Conservation (phyloP, 2,888 invertebrate genomes). For the Thymelicus sylvestris region DNA sequence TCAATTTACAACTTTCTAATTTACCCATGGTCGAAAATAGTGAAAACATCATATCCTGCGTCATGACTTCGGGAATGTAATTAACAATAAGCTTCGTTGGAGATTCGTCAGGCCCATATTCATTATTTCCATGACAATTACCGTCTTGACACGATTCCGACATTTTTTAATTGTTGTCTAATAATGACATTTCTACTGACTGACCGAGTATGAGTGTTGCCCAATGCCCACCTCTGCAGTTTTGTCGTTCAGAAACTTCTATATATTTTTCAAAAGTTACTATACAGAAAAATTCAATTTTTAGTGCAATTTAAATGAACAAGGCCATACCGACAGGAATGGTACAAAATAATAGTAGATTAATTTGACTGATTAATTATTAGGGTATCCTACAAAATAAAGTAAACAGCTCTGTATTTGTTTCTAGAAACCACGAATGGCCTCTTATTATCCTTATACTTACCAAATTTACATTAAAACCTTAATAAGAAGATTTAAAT, state of each 20-base stretch:
- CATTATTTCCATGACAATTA: slow-evolving; percentile 84
- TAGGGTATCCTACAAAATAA: too few species aligned
- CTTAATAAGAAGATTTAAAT: too few species aligned
- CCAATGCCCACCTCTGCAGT: slow-evolving; percentile 54
- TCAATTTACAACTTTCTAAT: slow-evolving; percentile 85
- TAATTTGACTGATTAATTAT: too few species aligned
- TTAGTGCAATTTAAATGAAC: too few species aligned
- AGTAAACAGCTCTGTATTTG: too few species aligned
- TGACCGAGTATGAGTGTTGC: slow-evolving; percentile 58
- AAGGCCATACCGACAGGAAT: too few species aligned
- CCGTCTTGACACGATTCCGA: slow-evolving; percentile 86
- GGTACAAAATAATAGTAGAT: too few species aligned
- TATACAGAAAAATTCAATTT: too few species aligned
- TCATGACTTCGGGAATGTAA: slow-evolving; percentile 85
- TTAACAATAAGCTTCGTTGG: slow-evolving; percentile 85
- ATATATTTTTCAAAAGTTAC: neutral
- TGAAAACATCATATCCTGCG: slow-evolving; percentile 85
- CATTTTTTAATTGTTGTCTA: slow-evolving; percentile 86
- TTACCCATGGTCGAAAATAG: slow-evolving; percentile 84
- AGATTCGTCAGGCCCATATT: slow-evolving; percentile 83
- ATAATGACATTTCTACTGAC: slow-evolving; percentile 76
- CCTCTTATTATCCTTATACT: too few species aligned
- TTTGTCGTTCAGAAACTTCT: slow-evolving; percentile 60
- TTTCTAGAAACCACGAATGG: too few species aligned
- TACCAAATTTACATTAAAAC: too few species aligned